Percentiles rank a stretch among this genome's conserved stretches.
These are phyloP conservation scores for Drosophila nebulosa DNA, from an alignment of 1,140 invertebrate species.

Conservation along the genomic window DNA sequence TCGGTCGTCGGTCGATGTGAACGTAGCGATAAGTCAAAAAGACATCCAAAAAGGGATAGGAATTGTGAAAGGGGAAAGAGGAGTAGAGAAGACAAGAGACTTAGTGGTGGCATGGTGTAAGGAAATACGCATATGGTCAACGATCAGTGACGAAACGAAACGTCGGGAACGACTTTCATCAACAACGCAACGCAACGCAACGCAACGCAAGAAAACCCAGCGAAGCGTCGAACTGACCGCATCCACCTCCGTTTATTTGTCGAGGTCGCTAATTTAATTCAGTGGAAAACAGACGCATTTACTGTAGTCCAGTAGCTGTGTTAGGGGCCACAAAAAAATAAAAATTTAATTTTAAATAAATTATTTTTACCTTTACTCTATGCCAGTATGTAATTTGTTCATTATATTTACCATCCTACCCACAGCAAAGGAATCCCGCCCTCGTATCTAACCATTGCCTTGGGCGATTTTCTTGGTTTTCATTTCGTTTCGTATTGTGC, in stretches of 20 bases:
- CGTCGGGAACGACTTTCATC: conserved; percentile 39
- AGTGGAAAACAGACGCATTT: conserved; percentile 73
- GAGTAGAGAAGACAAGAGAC: neutral
- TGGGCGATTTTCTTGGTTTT: neutral
- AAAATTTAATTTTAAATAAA: conserved; percentile 58
- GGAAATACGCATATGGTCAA: conserved; percentile 50
- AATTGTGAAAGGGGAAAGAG: neutral
- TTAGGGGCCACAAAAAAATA: conserved; percentile 7
- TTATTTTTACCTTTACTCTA: conserved; percentile 49
- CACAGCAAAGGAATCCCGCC: conserved; percentile 5
- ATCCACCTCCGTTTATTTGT: conserved; percentile 74
- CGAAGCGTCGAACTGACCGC: conserved; percentile 73
- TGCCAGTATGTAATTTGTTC: conserved; percentile 66
- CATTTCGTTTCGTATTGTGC: conserved; percentile 27
- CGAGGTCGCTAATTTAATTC: conserved; percentile 72
- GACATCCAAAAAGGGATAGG: neutral
- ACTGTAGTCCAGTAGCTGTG: conserved; percentile 1
- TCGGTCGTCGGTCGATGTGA: conserved; percentile 43
- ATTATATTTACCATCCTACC: conserved; percentile 40
- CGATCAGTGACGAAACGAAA: conserved; percentile 71
- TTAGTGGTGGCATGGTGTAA: neutral
- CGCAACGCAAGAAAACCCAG: conserved; percentile 49
- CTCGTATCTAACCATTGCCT: conserved; percentile 24
- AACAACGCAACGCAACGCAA: conserved; percentile 13
- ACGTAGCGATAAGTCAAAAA: conserved; percentile 38